These are phyloP conservation scores for Sinella curviseta DNA, from an alignment of 1,140 invertebrate genomes.

Conservation along the genomic window DNA sequence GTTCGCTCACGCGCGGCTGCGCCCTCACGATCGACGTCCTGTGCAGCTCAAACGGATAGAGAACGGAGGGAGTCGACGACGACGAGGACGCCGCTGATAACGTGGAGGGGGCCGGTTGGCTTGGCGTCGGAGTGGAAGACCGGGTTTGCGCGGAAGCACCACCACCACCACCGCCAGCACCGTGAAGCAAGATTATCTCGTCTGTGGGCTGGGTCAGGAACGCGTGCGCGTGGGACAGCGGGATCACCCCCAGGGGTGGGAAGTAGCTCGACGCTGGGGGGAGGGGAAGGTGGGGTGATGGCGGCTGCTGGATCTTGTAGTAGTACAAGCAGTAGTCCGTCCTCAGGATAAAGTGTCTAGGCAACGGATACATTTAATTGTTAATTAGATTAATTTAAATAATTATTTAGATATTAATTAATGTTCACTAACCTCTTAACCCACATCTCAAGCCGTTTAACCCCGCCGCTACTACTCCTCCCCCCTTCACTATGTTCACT, in stretches of 20 bases:
- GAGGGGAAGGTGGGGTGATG: conserved; percentile 32
- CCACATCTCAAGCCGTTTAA: conserved; percentile 67
- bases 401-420: too few relatives aligned
- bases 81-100: conserved; percentile 54
- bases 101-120: conserved; percentile 74
- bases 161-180: conserved; percentile 52
- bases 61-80: conserved; percentile 64
- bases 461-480: conserved; percentile 52
- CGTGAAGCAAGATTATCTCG: conserved; percentile 51
- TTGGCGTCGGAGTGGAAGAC: conserved; percentile 67
- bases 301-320: conserved; percentile 70
- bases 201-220: conserved; percentile 59
- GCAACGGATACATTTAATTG: not conserved
- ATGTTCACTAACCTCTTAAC: conserved; percentile 42
- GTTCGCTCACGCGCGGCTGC: not conserved
- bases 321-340: conserved; percentile 92
- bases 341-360: conserved; percentile 84
- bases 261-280: conserved; percentile 56
- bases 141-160: too few relatives aligned
- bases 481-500: conserved; percentile 58
- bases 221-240: conserved; percentile 72
- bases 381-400: not conserved
- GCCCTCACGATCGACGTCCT: not conserved
- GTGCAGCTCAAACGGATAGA: conserved; percentile 11
- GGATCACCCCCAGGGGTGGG: conserved; percentile 85